Base-by-base conservation (phyloP, 1,140 invertebrate species). In the Magallana gigas region DNA sequence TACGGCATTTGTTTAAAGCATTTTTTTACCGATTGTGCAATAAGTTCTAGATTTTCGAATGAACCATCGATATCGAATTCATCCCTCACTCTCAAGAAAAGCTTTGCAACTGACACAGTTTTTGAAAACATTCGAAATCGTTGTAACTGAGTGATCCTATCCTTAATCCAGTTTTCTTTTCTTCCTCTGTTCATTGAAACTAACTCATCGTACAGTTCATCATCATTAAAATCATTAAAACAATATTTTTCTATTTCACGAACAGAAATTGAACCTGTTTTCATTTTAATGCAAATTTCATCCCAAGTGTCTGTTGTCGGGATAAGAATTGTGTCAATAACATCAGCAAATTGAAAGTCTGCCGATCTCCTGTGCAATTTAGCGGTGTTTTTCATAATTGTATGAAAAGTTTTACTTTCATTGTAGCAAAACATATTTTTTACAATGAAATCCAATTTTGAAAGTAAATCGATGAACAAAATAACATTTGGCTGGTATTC, bases 71-170 rank as follows among this genome's bases (percentile, higher is more conserved):
- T n/a, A 23, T 68, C 18, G 8, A 23, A 68, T 68, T 68, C 18
- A 8, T 68, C 64, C 23, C 64, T 16, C 23, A 68, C 64, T 9
- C 23, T 23, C 64, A 68, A 4, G 4, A 68, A 3, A n/a, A 68
- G n/a, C 9, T 68, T n/a, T 3, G 64, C 64, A 23, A 68, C 64
- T 68, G 16, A n/a, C 6, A 68, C 18, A 4, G 64, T 68, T 68
- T 68, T 68, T 23, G 64, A 68, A 23, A 68, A 68, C 23, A 23
- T n/a, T 68, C 64, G n/a, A 23, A 68, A 68, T n/a, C 64, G n/a
- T 1, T 68, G 64, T 68, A 68, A 68, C 64, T 68, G 64, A 68
- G n/a, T 23, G 9, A 68, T 68, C 23, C 64, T 68, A 9, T 68
- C 64, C 23, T 18, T 68, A 8, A 68, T 23, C 64, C 64, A 68